Conservation (phyloP, 2,888 invertebrate species). For the Ophion ventricosus region DNA sequence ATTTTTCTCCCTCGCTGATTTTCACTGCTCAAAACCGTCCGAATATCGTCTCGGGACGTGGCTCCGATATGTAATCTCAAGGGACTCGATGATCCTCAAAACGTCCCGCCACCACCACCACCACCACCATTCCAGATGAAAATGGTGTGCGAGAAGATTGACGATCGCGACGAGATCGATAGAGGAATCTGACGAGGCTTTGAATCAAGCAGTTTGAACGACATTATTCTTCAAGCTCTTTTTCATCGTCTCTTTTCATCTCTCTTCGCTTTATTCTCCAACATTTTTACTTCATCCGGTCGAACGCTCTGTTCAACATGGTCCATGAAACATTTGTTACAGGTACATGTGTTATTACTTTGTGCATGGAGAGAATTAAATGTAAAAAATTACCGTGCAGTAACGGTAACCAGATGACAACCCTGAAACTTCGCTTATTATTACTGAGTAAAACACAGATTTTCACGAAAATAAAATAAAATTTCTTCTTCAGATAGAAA, state of each 20-base stretch:
- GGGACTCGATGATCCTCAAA: slow-evolving; percentile 59
- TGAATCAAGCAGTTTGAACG: slow-evolving; percentile 61
- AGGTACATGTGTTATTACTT: too few species aligned
- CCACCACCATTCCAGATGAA: slow-evolving; percentile 15
- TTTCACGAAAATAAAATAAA: too few species aligned
- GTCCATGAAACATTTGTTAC: neutral
- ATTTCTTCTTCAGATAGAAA: too few species aligned
- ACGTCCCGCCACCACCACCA: neutral
- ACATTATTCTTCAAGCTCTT: slow-evolving; percentile 30
- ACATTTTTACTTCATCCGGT: neutral
- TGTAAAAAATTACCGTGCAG: too few species aligned
- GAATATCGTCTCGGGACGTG: slow-evolving; percentile 52
- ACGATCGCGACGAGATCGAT: slow-evolving; percentile 62
- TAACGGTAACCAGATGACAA: too few species aligned
- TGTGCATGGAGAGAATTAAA: too few species aligned
- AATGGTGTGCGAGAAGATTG: slow-evolving; percentile 56
- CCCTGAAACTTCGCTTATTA: too few species aligned
- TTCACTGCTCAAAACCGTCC: slow-evolving; percentile 51
- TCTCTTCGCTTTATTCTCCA: neutral
- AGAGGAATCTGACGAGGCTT: slow-evolving; percentile 64
- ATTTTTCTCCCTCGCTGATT: slow-evolving; percentile 29
- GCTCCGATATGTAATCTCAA: slow-evolving; percentile 61
- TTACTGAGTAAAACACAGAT: too few species aligned
- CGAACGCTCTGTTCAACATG: neutral
- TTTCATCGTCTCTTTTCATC: neutral